Evolutionary conservation across 2,888 invertebrate genomes (phyloP).

Genomic region (Caenorhabditis sp.): DNA sequence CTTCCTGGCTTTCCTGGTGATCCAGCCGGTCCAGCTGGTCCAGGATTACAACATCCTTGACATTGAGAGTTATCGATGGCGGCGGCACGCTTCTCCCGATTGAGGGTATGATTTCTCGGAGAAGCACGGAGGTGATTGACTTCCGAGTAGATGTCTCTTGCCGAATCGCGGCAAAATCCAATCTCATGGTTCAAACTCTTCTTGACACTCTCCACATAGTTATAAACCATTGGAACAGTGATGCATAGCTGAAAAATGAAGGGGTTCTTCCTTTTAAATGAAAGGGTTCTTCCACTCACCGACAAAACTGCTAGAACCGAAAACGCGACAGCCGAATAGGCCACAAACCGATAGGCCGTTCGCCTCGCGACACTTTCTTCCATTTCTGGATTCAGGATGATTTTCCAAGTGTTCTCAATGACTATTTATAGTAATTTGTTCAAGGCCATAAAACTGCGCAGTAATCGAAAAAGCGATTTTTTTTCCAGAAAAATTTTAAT

Average conservation of each 20-base stretch:
- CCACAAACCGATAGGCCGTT: constrained; percentile 7
- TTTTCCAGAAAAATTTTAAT: too few species aligned
- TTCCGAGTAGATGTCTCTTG: constrained; percentile 51
- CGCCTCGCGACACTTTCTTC: constrained; percentile 1
- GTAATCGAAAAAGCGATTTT: too few species aligned
- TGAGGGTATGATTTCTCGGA: constrained; percentile 8
- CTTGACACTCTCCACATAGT: constrained; percentile 38
- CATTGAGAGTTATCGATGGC: background rate
- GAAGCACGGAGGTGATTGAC: constrained; percentile 36
- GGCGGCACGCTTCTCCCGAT: constrained; percentile 45
- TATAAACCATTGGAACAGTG: constrained; percentile 31
- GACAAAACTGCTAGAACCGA: constrained; percentile 2
- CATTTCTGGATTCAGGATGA: background rate
- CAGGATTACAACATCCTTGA: constrained; percentile 52
- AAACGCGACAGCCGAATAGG: constrained; percentile 6
- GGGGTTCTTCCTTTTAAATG: background rate
- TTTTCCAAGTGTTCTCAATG: too few species aligned
- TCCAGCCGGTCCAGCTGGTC: constrained; percentile 50
- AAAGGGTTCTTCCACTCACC: background rate
- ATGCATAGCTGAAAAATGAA: constrained; percentile 17
- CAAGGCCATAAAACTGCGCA: too few species aligned
- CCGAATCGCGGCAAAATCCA: constrained; percentile 36
- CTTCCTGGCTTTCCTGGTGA: constrained; percentile 56
- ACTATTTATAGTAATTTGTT: too few species aligned
- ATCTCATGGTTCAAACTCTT: constrained; percentile 27